Evolutionary conservation across 2,797 vertebrate species (phyloP).

Genomic region (Danio kyathit): DNA sequence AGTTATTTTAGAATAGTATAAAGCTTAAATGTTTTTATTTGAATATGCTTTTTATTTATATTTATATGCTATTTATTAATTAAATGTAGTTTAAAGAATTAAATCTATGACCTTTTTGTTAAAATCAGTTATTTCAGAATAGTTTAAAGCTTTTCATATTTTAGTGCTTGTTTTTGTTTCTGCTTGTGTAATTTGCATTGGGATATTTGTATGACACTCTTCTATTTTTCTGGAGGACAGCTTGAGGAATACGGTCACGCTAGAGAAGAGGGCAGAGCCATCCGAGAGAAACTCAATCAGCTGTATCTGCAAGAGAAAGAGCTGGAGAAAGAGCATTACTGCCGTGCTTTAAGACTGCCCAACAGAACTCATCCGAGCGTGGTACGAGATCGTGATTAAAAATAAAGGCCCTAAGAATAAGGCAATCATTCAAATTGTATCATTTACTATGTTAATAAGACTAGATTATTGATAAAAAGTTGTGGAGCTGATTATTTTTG

Average conservation of each 20-base stretch:
- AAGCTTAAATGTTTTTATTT: neutral
- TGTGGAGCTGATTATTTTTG: no score
- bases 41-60: no score
- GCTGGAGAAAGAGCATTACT: constrained; percentile 83
- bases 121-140: neutral
- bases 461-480: no score
- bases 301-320: constrained; percentile 74
- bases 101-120: neutral
- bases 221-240: constrained; percentile 66
- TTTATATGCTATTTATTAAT: neutral
- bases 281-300: constrained; percentile 76
- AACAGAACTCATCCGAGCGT: constrained; percentile 87
- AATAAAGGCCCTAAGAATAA: neutral
- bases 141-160: neutral
- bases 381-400: constrained; percentile 71
- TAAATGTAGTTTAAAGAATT: neutral
- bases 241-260: constrained; percentile 75
- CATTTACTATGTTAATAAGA: no score
- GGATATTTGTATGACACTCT: neutral
- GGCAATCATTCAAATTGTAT: no score
- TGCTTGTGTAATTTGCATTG: neutral
- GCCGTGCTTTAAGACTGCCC: constrained; percentile 82
- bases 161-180: no score
- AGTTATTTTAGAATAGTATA: neutral
- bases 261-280: constrained; percentile 76